Percentiles rank a stretch among this genome's conserved stretches.
Evolutionary conservation across 2,888 invertebrate species (phyloP).

Genomic region (Hemithea aestivaria): DNA sequence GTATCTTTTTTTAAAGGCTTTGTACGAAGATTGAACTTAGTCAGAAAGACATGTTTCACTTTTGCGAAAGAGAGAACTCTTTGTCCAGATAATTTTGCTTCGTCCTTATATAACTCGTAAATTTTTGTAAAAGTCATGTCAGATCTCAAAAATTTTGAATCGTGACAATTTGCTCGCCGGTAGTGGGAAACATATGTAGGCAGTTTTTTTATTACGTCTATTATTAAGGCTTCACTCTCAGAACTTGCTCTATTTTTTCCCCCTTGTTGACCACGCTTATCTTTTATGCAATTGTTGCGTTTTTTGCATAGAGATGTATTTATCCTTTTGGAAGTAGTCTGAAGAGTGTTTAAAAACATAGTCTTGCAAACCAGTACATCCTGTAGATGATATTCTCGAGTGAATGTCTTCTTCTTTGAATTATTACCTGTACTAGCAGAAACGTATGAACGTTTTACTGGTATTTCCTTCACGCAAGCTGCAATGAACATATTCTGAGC

Average conservation of each 20-base stretch:
- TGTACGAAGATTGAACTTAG: slow-evolving; percentile 11
- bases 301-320: slow-evolving; percentile 15
- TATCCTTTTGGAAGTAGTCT: slow-evolving; percentile 10
- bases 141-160: slow-evolving; percentile 12
- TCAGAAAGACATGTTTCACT: slow-evolving; percentile 8
- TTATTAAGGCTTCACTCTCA: slow-evolving; percentile 11
- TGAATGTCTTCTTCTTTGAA: slow-evolving; percentile 16
- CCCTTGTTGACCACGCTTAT: slow-evolving; percentile 10
- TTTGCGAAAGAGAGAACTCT: slow-evolving; percentile 11
- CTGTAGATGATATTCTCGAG: slow-evolving; percentile 15
- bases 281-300: slow-evolving; percentile 14
- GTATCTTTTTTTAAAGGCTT: slow-evolving; percentile 18
- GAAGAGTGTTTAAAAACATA: slow-evolving; percentile 17
- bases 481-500: slow-evolving; percentile 16
- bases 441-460: slow-evolving; percentile 12
- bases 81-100: slow-evolving; percentile 8
- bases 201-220: slow-evolving; percentile 12
- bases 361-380: slow-evolving; percentile 13
- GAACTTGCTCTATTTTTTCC: slow-evolving; percentile 4
- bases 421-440: slow-evolving; percentile 5
- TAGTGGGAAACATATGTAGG: slow-evolving; percentile 20
- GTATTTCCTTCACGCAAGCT: slow-evolving; percentile 12
- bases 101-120: slow-evolving; percentile 11
- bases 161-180: slow-evolving; percentile 12
- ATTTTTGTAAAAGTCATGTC: slow-evolving; percentile 15